A percentile compares a stretch with the other conserved stretches of the same genome.
Evolutionary conservation across 2,113 vertebrate species (phyloP).

Genomic region (Corvus hawaiiensis): DNA sequence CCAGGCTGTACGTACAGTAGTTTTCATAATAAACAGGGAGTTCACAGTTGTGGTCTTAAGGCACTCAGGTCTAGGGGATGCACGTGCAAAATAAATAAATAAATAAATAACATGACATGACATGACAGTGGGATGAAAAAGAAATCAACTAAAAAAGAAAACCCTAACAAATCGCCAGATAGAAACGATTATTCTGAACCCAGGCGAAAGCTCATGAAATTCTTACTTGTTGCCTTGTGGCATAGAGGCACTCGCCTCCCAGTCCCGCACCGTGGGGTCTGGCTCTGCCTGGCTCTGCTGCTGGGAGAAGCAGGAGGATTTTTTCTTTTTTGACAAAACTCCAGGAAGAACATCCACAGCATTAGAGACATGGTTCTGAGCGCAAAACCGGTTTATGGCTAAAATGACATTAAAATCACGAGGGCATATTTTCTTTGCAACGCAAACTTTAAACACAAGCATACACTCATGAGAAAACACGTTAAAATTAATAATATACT

Average conservation of each 20-base stretch:
- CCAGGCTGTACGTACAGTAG: slow-evolving; percentile 43
- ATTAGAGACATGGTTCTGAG: not conserved
- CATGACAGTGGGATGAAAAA: not conserved
- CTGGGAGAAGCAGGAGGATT: not conserved
- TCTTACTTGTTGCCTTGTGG: slow-evolving; percentile 45
- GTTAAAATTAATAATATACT: slow-evolving; percentile 60
- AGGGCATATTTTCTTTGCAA: slow-evolving; percentile 10
- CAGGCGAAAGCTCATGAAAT: not conserved
- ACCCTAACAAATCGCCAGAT: not conserved
- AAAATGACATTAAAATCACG: slow-evolving; percentile 39
- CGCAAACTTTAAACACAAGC: not conserved
- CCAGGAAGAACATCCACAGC: slow-evolving; percentile 1
- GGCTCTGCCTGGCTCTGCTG: not conserved
- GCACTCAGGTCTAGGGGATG: not conserved
- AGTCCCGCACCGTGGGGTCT: not conserved
- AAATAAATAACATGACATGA: not conserved
- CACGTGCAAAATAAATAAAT: slow-evolving; percentile 4
- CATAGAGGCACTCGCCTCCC: not conserved
- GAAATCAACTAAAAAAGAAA: not conserved
- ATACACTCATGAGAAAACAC: slow-evolving; percentile 31
- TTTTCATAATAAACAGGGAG: slow-evolving; percentile 34
- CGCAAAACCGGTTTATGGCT: not conserved
- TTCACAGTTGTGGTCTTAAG: slow-evolving; percentile 53
- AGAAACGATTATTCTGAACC: not conserved
- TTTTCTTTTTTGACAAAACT: slow-evolving; percentile 21